phyloP scores from a whole-genome alignment of 2,888 invertebrate species.

The Biston stratarius region DNA sequence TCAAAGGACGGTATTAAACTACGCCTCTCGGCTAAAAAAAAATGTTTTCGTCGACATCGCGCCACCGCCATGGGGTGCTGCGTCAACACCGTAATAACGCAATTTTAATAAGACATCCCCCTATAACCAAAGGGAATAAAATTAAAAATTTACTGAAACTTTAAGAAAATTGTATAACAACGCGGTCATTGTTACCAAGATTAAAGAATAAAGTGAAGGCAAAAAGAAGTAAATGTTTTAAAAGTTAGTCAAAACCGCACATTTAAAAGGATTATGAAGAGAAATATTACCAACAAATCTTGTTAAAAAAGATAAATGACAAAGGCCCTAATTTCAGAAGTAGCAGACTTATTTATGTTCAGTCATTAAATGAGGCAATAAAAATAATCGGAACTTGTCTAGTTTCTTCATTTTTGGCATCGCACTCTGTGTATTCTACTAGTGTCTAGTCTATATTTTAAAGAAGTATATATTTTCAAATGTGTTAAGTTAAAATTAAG shows the following conservation, averaged over 20 bases:
- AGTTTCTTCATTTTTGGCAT: no score
- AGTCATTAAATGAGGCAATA: no score
- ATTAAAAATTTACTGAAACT: slow-evolving; percentile 64
- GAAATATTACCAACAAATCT: neutral
- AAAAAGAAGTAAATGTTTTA: slow-evolving; percentile 50
- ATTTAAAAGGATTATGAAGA: slow-evolving; percentile 29
- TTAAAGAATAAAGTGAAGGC: slow-evolving; percentile 46
- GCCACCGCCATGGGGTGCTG: slow-evolving; percentile 47
- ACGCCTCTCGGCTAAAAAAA: slow-evolving; percentile 64
- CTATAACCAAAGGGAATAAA: slow-evolving; percentile 57
- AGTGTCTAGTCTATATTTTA: no score
- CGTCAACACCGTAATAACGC: slow-evolving; percentile 72
- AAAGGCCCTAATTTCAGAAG: neutral
- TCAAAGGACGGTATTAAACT: slow-evolving; percentile 75
- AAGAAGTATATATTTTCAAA: no score
- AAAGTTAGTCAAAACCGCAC: slow-evolving; percentile 47
- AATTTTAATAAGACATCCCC: slow-evolving; percentile 77
- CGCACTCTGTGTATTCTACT: no score
- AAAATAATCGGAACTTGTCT: no score
- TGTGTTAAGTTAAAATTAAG: no score
- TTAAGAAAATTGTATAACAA: slow-evolving; percentile 59
- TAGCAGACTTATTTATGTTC: no score
- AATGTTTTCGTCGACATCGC: slow-evolving; percentile 46
- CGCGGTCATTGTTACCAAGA: slow-evolving; percentile 63
- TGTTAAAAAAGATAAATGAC: slow-evolving; percentile 51